Percentiles rank a stretch among this genome's conserved stretches.
Conservation (phyloP, 1,140 invertebrate species). For the Elymnias hypermnestra region DNA sequence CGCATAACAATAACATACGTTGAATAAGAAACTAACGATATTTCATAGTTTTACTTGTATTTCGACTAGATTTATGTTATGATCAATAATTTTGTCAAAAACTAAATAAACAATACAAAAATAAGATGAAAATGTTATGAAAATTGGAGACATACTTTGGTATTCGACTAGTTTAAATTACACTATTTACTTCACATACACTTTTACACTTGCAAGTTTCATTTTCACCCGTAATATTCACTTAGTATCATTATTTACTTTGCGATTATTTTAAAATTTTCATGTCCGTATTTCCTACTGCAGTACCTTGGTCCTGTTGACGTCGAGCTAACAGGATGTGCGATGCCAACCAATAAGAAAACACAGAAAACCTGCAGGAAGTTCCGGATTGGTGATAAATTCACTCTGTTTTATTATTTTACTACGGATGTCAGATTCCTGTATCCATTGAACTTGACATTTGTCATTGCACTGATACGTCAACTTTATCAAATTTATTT, state of each 20-base stretch:
- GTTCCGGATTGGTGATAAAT: constrained; percentile 21
- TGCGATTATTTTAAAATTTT: constrained; percentile 15
- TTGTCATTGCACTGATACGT: constrained; percentile 9
- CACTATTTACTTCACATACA: constrained; percentile 7
- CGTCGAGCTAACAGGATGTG: constrained; percentile 19
- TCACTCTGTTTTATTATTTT: constrained; percentile 7
- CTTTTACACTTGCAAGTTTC: constrained; percentile 5
- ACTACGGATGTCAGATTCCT: constrained; percentile 18
- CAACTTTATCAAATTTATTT: constrained; percentile 5
- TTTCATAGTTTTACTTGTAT: not conserved
- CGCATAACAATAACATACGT: too few species aligned
- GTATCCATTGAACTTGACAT: constrained; percentile 24
- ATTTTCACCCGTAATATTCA: constrained; percentile 8
- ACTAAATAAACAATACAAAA: constrained; percentile 16
- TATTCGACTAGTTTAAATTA: constrained; percentile 4
- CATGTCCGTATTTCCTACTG: constrained; percentile 15
- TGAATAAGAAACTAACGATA: too few species aligned
- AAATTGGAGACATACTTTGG: constrained; percentile 1
- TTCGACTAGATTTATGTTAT: constrained; percentile 8
- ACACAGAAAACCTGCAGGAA: constrained; percentile 9
- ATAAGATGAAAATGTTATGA: constrained; percentile 8
- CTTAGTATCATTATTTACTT: constrained; percentile 11
- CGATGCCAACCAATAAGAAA: constrained; percentile 16
- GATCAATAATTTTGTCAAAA: constrained; percentile 27
- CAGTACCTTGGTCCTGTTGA: constrained; percentile 21